Base-by-base conservation (phyloP, 2,888 invertebrate genomes). In the Suillia variegata region DNA sequence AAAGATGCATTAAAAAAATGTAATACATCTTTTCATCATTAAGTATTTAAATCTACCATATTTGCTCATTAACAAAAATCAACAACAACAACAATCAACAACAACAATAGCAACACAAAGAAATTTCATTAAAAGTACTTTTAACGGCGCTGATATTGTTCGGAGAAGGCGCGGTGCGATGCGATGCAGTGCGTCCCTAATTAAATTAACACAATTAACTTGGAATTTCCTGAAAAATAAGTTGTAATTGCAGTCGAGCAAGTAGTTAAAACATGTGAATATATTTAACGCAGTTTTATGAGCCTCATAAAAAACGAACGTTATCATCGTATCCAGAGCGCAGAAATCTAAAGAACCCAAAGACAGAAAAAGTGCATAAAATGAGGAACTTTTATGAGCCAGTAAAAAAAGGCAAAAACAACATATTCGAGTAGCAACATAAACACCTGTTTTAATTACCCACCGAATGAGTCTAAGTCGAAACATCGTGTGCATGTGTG, bases 371-470 rank as follows among this genome's bases (percentile, higher is more conserved):
- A 8, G 47, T 15, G 47, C 17, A 45, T 18, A 45, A n/a, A 45
- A 18, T 15, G 45, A 45, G 45, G 10, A 26, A 4, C 38, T 10
- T 38, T 38, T 38, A 38, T 38, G 38, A n/a, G 10, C 10, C 38
- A 38, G 15, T 38, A 38, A 38, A 38, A 38, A 38, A 26, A 26
- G 26, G 26, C 26, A 26, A 26, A n/a, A n/a, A 26, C 10, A 26
- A 26, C 26, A 26, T 10, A 26, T 26, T 26, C 26, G 26, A 26
- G 26, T 26, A 26, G 26, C 26, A 26, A 10, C 26, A 10, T 71
- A 72, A 73, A 74, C 75, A 72, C 71, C 73, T 72, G 72, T 74
- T 72, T 73, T 74, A 74, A 74, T 72, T 74, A 72, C 26, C 26
- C 26, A 26, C 26, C 26, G n/a, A n/a, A n/a, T n/a, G n/a, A n/a